A percentile compares a stretch with the other conserved stretches of the same genome.
Evolutionary conservation across 2,888 invertebrate genomes (phyloP).

Genomic region (Argyresthia albistria): DNA sequence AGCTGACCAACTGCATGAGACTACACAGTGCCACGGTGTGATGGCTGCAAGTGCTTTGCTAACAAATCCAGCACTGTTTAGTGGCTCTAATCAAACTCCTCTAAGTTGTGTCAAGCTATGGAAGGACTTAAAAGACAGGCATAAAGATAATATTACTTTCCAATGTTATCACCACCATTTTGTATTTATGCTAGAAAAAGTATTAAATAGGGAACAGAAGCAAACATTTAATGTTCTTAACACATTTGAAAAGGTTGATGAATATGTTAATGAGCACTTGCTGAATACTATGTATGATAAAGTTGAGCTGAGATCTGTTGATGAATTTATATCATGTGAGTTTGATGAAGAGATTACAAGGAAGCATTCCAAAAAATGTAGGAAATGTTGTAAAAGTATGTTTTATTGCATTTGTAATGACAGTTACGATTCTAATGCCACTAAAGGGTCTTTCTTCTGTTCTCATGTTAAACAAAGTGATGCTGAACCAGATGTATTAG

Average conservation of each 20-base stretch:
- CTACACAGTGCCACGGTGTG: conserved; percentile 84
- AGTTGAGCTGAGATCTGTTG: conserved; percentile 32
- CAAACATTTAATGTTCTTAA: conserved; percentile 84
- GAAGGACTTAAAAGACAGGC: conserved; percentile 78
- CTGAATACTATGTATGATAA: conserved; percentile 27
- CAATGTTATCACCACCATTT: conserved; percentile 96
- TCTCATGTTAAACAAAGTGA: conserved; percentile 36
- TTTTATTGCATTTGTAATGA: conserved; percentile 44
- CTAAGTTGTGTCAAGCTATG: conserved; percentile 85
- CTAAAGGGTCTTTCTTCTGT: conserved; percentile 46
- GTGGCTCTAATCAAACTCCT: conserved; percentile 80
- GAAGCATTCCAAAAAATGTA: conserved; percentile 55
- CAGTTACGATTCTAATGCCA: conserved; percentile 36
- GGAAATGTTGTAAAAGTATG: conserved; percentile 46
- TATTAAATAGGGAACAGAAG: conserved; percentile 80
- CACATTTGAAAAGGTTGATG: conserved; percentile 77
- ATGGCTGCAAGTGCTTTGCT: conserved; percentile 95
- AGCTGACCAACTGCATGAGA: conserved; percentile 75
- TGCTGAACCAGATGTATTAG: conserved; percentile 49
- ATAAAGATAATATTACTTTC: conserved; percentile 78
- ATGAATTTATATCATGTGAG: conserved; percentile 41
- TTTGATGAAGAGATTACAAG: conserved; percentile 50
- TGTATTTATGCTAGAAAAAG: conserved; percentile 93
- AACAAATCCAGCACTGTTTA: conserved; percentile 91
- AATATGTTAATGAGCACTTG: conserved; percentile 77